These are phyloP conservation scores for Biston stratarius DNA, from an alignment of 2,888 invertebrate species.

Conservation along the genomic window DNA sequence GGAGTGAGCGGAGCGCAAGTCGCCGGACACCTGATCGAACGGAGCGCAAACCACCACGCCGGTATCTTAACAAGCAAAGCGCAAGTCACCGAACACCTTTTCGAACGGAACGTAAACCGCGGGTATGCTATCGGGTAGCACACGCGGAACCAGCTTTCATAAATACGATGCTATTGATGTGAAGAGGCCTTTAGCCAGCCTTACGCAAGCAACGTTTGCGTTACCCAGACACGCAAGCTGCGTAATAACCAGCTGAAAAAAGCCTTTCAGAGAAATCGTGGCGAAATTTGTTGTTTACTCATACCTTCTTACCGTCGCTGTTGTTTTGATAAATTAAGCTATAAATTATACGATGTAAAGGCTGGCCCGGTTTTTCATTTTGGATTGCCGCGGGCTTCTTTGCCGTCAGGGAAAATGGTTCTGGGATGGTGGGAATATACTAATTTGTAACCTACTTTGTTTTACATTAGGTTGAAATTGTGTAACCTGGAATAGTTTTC, in stretches of 20 bases:
- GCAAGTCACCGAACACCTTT: no score
- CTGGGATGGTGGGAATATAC: conserved; percentile 36
- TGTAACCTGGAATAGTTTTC: not conserved
- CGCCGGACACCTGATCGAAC: no score
- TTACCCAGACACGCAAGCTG: conserved; percentile 27
- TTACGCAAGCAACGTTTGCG: conserved; percentile 11
- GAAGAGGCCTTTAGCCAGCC: not conserved
- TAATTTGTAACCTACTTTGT: conserved; percentile 22
- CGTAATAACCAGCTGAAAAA: conserved; percentile 35
- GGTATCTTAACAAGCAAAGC: no score
- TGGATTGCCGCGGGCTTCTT: conserved; percentile 56
- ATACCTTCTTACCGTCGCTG: conserved; percentile 45
- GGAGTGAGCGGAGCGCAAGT: no score
- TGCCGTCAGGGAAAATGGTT: conserved; percentile 50
- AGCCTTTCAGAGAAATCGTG: conserved; percentile 45
- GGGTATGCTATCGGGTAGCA: no score
- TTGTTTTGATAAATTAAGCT: conserved; percentile 68
- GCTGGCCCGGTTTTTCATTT: conserved; percentile 62
- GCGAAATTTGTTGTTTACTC: conserved; percentile 53
- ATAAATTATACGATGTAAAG: conserved; percentile 66
- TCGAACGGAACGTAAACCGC: no score
- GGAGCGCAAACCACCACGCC: no score
- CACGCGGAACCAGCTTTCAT: no score
- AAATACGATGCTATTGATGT: no score
- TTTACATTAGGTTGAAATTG: conserved; percentile 7